Base-by-base conservation (phyloP, 2,888 invertebrate species). In the Hirudinaria manillensis region DNA sequence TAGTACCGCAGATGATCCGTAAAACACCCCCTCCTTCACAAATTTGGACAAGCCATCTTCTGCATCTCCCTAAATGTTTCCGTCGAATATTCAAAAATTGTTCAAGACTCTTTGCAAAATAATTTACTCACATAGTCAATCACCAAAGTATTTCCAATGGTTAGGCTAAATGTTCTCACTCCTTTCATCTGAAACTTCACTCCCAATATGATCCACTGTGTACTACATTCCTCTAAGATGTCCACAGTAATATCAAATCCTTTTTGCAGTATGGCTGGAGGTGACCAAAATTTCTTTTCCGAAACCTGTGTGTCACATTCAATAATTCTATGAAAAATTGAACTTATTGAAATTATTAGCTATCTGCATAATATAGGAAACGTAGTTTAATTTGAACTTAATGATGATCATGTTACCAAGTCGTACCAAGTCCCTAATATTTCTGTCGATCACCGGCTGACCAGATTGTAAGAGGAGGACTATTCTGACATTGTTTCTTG, bases 121-220 rank as follows among this genome's bases (percentile, higher is more conserved):
- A 70, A 2, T 36, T 24, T 24, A 72, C 72, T 27, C 27, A 72
- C 72, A 51, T 51, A 21, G 55, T 72, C 55, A 53, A 55, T 2
- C 24, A 72, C 53, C 27, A 34, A 53, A 2, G 72, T 72, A 72
- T 21, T 72, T 16, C 72, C 72, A 72, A 72, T 27, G 27, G 53
- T 27, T 7, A 72, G 32, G 27, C 29, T 29, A n/a, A 21, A 55
- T 2, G 29, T 72, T 6, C 53, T 34, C 13, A 72, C 32, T n/a
- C 72, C 72, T 24, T 72, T 72, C 72, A 72, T 72, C 32, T 72
- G 72, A 7, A 72, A 55, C 72, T 72, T 72, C 24, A 55, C 21
- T 19, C 72, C 72, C 6, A 72, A n/a, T 21, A 72, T n/a, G 29
- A 72, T 53, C 72, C 72, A 72, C 24, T 55, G 24, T 19, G 72